Percentiles rank a stretch among this genome's conserved stretches.
phyloP scores from a whole-genome alignment of 2,888 invertebrate genomes.

The Empis stercorea region DNA sequence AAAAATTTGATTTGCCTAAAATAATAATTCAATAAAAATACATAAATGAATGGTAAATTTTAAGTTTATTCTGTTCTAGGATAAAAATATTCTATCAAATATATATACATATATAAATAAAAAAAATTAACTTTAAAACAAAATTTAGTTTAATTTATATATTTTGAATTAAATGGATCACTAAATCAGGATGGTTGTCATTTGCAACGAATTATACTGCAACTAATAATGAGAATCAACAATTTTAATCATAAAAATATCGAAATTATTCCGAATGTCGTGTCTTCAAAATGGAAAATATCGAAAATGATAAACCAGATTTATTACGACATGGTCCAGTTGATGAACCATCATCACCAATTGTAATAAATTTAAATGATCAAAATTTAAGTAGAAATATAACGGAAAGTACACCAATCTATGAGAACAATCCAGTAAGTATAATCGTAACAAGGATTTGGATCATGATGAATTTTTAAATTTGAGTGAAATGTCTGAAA shows the following conservation, averaged over 20 bases:
- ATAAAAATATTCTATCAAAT: too few species aligned
- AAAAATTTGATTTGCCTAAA: too few species aligned
- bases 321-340: constrained; percentile 31
- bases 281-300: constrained; percentile 26
- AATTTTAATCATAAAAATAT: constrained; percentile 3
- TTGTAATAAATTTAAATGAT: neutral
- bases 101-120: too few species aligned
- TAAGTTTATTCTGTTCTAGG: too few species aligned
- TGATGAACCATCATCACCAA: neutral
- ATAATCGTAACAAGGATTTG: constrained; percentile 29
- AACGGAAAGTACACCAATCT: constrained; percentile 22
- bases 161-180: constrained; percentile 38
- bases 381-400: neutral
- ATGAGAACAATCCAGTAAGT: constrained; percentile 23
- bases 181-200: constrained; percentile 10
- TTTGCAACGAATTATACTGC: neutral
- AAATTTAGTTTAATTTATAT: too few species aligned
- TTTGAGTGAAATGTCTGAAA: constrained; percentile 43
- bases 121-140: too few species aligned
- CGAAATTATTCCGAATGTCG: constrained; percentile 2
- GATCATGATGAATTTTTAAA: constrained; percentile 37
- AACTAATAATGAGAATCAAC: neutral
- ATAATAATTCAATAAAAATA: too few species aligned
- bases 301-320: constrained; percentile 32
- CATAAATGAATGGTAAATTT: too few species aligned